A percentile compares a stretch with the other conserved stretches of the same genome.
phyloP scores from a whole-genome alignment of 2,888 invertebrate genomes.

The Ceriagrion tenellum region DNA sequence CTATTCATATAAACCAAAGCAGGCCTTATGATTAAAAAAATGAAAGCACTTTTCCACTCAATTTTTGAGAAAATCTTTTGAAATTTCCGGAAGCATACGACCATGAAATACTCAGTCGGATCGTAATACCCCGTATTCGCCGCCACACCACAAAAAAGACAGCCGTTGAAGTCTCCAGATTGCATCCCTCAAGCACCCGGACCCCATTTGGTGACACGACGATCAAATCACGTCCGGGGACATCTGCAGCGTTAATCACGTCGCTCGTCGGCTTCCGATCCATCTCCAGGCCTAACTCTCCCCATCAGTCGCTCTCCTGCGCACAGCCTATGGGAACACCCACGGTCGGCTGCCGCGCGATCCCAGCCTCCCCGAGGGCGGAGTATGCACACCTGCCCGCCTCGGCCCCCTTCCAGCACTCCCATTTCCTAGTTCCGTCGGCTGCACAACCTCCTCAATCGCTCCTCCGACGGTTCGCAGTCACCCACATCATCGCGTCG shows the following conservation, averaged over 20 bases:
- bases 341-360: not conserved
- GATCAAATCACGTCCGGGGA: not conserved
- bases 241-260: not conserved
- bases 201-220: not conserved
- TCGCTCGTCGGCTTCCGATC: not conserved
- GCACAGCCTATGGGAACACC: not conserved
- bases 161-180: not conserved
- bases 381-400: not conserved
- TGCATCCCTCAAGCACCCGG: not conserved
- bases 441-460: not conserved
- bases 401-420: not conserved
- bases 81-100: not conserved
- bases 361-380: not conserved
- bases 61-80: too few species aligned
- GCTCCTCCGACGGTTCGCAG: not conserved
- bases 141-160: not conserved
- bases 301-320: not conserved
- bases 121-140: not conserved
- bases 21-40: too few species aligned
- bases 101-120: not conserved
- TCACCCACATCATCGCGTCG: slow-evolving; percentile 1
- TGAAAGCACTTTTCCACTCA: too few species aligned
- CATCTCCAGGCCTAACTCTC: not conserved
- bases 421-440: not conserved
- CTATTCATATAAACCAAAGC: too few species aligned